phyloP scores from a whole-genome alignment of 2,888 invertebrate species.

The Crematogaster levior region DNA sequence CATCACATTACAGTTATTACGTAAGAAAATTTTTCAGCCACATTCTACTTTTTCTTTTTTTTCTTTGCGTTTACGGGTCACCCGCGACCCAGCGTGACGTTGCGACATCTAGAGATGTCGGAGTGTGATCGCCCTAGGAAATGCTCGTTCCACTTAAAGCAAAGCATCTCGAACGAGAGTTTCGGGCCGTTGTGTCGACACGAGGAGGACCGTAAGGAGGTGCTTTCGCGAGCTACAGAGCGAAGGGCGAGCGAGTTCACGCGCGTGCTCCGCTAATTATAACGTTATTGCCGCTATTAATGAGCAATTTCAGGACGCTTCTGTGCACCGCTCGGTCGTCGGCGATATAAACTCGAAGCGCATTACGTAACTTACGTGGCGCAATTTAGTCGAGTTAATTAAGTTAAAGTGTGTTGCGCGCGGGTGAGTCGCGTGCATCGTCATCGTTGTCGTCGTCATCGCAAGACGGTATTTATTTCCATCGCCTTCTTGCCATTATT shows the following conservation, averaged over 20 bases:
- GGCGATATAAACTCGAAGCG: constrained; percentile 65
- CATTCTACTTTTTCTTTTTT: background rate
- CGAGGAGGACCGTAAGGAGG: constrained; percentile 21
- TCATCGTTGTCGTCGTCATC: background rate
- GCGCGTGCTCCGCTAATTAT: constrained; percentile 69
- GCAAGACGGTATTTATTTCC: constrained; percentile 19
- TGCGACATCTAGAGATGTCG: background rate
- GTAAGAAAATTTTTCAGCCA: background rate
- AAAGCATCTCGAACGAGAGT: constrained; percentile 6
- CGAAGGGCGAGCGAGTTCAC: constrained; percentile 43
- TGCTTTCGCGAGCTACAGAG: constrained; percentile 32
- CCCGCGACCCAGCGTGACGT: background rate
- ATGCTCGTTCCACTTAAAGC: background rate
- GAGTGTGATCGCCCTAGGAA: background rate
- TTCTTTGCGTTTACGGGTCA: background rate
- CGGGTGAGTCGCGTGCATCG: constrained; percentile 32
- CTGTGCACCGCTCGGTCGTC: constrained; percentile 58
- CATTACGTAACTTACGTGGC: constrained; percentile 72
- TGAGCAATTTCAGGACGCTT: constrained; percentile 72
- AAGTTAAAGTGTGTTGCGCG: constrained; percentile 69
- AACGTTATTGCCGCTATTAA: constrained; percentile 74
- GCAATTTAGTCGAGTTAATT: constrained; percentile 73
- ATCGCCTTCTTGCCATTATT: background rate
- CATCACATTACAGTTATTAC: constrained; percentile 17
- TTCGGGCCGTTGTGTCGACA: constrained; percentile 20